Percentiles rank a stretch among this genome's conserved stretches.
Conservation (phyloP, 2,797 vertebrate genomes). For the Darevskia nairensis region DNA sequence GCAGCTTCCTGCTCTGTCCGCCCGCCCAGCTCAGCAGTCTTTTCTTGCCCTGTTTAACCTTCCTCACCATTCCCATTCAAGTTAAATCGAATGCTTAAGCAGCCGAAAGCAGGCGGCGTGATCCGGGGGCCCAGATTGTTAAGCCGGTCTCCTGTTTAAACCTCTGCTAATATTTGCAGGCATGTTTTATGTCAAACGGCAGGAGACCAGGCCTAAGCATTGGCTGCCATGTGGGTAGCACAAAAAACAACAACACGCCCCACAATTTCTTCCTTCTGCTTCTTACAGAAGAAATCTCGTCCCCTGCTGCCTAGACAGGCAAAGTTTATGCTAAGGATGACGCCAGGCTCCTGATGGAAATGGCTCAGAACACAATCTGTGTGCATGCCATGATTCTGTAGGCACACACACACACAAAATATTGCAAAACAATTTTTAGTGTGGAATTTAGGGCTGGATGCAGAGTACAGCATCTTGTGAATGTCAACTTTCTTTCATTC, state of each 20-base stretch:
- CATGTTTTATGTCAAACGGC: neutral
- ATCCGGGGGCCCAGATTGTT: neutral
- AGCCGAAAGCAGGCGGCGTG: neutral
- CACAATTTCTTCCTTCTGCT: neutral
- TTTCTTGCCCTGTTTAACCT: neutral
- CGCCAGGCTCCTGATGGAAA: neutral
- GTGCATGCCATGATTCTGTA: neutral
- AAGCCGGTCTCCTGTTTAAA: neutral
- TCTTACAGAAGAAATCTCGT: neutral
- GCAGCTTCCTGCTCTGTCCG: neutral
- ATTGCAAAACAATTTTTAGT: no score
- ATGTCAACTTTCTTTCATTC: no score
- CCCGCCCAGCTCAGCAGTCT: neutral
- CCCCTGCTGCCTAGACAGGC: neutral
- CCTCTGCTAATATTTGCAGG: neutral
- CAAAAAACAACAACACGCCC: neutral
- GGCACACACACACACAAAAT: no score
- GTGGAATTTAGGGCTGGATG: no score
- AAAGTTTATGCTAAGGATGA: neutral
- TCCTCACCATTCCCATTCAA: neutral
- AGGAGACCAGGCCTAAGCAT: neutral
- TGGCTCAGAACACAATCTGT: neutral
- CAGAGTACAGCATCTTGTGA: no score
- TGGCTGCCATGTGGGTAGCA: neutral
- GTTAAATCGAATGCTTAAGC: neutral